These are phyloP conservation scores for Lepidothrix coronata DNA, from an alignment of 2,113 vertebrate species.

Conservation along the genomic window DNA sequence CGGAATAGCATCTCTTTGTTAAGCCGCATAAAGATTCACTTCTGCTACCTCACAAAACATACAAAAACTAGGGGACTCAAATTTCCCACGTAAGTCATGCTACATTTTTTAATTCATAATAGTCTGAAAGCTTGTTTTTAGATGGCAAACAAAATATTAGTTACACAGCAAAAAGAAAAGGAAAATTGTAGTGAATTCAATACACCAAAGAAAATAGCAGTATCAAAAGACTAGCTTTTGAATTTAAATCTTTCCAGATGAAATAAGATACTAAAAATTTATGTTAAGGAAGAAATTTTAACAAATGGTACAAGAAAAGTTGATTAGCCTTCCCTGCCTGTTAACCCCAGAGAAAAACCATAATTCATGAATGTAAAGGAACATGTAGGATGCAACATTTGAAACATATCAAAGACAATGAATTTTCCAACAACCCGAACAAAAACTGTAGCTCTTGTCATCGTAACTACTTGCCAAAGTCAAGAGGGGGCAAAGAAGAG, in stretches of 20 bases:
- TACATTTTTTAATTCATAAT: neutral
- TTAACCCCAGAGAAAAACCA: neutral
- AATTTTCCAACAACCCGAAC: neutral
- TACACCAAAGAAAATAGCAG: accelerated
- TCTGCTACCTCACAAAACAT: neutral
- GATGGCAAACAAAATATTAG: neutral
- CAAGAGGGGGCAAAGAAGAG: neutral
- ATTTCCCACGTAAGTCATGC: neutral
- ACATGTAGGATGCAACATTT: accelerated
- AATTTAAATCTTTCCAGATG: neutral
- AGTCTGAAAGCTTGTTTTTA: neutral
- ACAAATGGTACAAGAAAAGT: neutral
- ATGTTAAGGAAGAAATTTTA: neutral
- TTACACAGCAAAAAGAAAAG: neutral
- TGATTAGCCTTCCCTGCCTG: neutral
- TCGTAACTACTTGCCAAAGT: neutral
- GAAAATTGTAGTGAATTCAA: neutral
- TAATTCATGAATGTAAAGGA: neutral
- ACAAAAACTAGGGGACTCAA: neutral
- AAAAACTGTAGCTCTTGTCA: neutral
- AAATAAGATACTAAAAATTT: neutral
- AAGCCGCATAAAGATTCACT: neutral
- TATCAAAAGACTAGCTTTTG: neutral
- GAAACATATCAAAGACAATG: neutral
- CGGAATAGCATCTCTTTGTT: neutral